These are phyloP conservation scores for Oryzias dopingdopingensis DNA, from an alignment of 2,797 vertebrate genomes.

Conservation along the genomic window DNA sequence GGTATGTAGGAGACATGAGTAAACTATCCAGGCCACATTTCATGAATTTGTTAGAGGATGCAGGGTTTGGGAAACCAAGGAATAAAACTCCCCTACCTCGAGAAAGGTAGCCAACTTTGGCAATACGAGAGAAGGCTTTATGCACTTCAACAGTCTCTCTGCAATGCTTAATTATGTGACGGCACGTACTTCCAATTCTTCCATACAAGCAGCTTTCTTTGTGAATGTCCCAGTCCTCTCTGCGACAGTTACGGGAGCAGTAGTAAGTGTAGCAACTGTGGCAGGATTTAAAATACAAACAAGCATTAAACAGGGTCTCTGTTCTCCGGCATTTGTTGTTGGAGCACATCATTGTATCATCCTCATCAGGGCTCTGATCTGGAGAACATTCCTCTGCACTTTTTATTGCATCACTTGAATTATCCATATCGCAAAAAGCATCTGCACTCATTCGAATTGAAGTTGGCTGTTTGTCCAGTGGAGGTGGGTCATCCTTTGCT, in stretches of 20 bases:
- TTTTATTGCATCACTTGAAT: slow-evolving; percentile 75
- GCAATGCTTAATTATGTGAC: slow-evolving; percentile 94
- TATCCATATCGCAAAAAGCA: slow-evolving; percentile 70
- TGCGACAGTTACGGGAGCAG: slow-evolving; percentile 94
- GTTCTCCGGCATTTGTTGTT: slow-evolving; percentile 94
- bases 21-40: slow-evolving; percentile 92
- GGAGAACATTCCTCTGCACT: slow-evolving; percentile 86
- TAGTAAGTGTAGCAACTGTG: slow-evolving; percentile 99
- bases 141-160: slow-evolving; percentile 90
- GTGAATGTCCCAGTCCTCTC: slow-evolving; percentile 95
- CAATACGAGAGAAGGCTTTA: slow-evolving; percentile 96
- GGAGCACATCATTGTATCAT: slow-evolving; percentile 97
- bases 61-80: slow-evolving; percentile 92
- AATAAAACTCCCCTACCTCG: slow-evolving; percentile 94
- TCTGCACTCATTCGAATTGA: slow-evolving; percentile 77
- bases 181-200: slow-evolving; percentile 89
- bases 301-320: slow-evolving; percentile 95
- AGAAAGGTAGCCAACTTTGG: slow-evolving; percentile 95
- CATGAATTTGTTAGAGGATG: slow-evolving; percentile 90
- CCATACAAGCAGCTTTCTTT: slow-evolving; percentile 95
- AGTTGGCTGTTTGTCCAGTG: slow-evolving; percentile 86
- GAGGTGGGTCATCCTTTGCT: slow-evolving; percentile 64
- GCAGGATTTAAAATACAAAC: slow-evolving; percentile 98
- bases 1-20: slow-evolving; percentile 92
- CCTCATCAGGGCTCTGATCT: slow-evolving; percentile 92